Base-by-base conservation (phyloP, 1,140 invertebrate species). In the Wasmannia auropunctata region DNA sequence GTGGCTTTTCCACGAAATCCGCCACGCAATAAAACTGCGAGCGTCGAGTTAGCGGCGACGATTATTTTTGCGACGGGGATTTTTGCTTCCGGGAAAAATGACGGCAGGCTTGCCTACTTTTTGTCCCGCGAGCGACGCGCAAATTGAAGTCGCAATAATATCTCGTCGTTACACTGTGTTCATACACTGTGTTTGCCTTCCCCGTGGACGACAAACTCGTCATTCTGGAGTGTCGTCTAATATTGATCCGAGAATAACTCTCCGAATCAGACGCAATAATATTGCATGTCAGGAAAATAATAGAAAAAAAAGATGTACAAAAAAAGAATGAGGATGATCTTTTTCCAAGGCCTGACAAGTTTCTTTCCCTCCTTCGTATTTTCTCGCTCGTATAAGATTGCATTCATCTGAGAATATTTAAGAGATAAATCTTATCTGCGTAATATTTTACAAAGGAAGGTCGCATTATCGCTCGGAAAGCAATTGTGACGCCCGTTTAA, bases 71-170 rank as follows among this genome's bases (percentile, higher is more conserved):
- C 56, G 70, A 77, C 86, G 74, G 69, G 80, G 74, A 90, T 90
- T 90, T 90, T 90, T 75, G 43, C 62, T 86, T 88, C 88, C 67
- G 51, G 76, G 88, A 90, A 90, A 67, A 77, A 83, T 83, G 79
- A 74, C 79, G 51, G 43, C 63, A 79, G 58, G 43, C 31, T 31
- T 22, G 72, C 43, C 25, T 22, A 22, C 11, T 77, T 60, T 75
- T 77, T 77, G 83, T 85, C n/a, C 28, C 10, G 81, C 56, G 54
- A 37, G 46, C 56, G 72, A 85, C 31, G 70, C 83, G 74, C 37
- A 79, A 79, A 85, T 85, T 77, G 46, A 43, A 83, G 37, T 83
- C n/a, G 40, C 56, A 74, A 83, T 74, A 74, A 72, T 58, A 31
- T 72, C 67, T 72, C 51, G 25, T 79, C 14, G 76, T 46, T 74